phyloP scores from a whole-genome alignment of 2,113 vertebrate species.

The Phainopepla nitens region DNA sequence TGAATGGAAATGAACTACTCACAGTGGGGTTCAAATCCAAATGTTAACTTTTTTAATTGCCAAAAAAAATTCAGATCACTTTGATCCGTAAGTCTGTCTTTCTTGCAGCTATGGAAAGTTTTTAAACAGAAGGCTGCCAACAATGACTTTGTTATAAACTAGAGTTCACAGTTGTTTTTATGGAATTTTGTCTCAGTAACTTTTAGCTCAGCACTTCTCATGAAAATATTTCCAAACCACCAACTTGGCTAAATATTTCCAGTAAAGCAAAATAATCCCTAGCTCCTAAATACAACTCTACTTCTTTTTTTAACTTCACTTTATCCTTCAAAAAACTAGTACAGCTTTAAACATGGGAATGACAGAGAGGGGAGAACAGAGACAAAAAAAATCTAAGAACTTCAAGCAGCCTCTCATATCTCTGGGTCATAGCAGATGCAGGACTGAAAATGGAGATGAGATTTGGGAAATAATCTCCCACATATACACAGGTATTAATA shows the following conservation, averaged over 20 bases:
- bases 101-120: constrained; percentile 43
- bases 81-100: constrained; percentile 43
- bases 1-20: constrained; percentile 40
- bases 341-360: neutral
- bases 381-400: neutral
- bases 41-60: constrained; percentile 1
- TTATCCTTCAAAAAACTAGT: neutral
- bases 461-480: neutral
- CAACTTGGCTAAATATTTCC: constrained; percentile 56
- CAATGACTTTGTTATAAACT: constrained; percentile 49
- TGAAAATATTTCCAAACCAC: constrained; percentile 65
- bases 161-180: constrained; percentile 61
- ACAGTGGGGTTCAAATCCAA: constrained; percentile 38
- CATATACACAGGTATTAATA: neutral
- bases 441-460: neutral
- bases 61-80: neutral
- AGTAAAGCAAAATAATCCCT: constrained; percentile 37
- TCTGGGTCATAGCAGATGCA: neutral
- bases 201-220: constrained; percentile 62
- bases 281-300: constrained; percentile 29
- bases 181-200: constrained; percentile 62
- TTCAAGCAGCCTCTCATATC: neutral
- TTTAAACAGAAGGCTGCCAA: constrained; percentile 44
- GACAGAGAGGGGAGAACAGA: neutral
- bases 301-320: constrained; percentile 17